phyloP scores from a whole-genome alignment of 2,113 vertebrate species.

The Pachypanchax playfairii region DNA sequence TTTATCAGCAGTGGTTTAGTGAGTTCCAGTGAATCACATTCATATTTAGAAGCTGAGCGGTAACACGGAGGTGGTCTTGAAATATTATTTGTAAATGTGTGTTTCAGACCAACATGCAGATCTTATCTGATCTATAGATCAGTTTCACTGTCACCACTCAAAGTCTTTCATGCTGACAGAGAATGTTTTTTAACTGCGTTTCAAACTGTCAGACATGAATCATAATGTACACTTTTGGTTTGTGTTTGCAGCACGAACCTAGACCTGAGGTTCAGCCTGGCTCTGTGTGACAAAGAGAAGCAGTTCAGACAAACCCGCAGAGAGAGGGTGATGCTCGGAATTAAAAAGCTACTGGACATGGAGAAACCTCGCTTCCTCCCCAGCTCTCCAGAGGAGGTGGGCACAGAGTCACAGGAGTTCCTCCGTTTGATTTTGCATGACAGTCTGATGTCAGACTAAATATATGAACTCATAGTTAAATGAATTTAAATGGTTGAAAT shows the following conservation, averaged over 20 bases:
- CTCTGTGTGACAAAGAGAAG: constrained; percentile 93
- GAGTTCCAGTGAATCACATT: constrained; percentile 11
- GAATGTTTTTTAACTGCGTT: neutral
- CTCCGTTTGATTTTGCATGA: neutral
- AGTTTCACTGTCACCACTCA: neutral
- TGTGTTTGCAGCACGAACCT: constrained; percentile 82
- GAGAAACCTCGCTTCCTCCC: constrained; percentile 82
- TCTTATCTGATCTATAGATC: neutral
- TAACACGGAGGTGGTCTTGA: neutral
- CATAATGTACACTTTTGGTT: neutral
- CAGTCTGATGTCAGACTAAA: no score
- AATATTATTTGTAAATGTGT: neutral
- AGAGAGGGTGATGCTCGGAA: constrained; percentile 85
- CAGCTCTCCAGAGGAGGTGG: constrained; percentile 84
- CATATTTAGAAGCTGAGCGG: neutral
- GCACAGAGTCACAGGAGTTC: neutral
- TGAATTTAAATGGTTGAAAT: no score
- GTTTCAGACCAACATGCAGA: constrained; percentile 15
- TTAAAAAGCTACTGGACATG: constrained; percentile 87
- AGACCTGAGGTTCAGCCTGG: constrained; percentile 93
- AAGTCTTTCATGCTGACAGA: neutral
- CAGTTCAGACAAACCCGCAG: constrained; percentile 85
- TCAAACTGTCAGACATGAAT: neutral
- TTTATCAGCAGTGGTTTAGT: neutral
- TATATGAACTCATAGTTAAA: no score